These are phyloP conservation scores for Gymnorhina tibicen DNA, from an alignment of 2,113 vertebrate species.

Conservation along the genomic window DNA sequence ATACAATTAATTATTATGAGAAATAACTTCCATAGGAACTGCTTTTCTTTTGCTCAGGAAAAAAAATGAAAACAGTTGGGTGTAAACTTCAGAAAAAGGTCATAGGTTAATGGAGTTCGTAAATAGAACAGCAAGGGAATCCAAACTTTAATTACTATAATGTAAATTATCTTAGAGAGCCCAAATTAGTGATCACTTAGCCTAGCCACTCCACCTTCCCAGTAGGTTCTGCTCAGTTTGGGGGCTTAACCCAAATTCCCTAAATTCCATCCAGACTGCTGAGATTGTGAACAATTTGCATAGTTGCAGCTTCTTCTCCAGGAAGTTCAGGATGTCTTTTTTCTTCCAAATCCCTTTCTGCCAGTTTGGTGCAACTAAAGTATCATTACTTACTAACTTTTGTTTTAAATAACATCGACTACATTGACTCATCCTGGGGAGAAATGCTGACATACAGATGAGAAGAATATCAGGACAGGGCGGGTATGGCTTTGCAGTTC, in stretches of 20 bases:
- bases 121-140: conserved; percentile 52
- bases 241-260: conserved; percentile 38
- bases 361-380: not conserved
- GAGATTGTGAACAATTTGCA: not conserved
- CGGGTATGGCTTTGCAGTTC: not conserved
- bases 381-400: not conserved
- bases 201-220: conserved; percentile 13
- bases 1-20: conserved; percentile 27
- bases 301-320: not conserved
- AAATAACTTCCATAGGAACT: conserved; percentile 23
- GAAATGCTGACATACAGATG: not conserved
- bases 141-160: conserved; percentile 50
- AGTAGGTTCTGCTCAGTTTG: conserved; percentile 25
- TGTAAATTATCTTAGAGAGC: conserved; percentile 52
- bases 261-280: conserved; percentile 3
- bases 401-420: not conserved
- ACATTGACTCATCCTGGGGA: not conserved
- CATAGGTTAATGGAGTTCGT: conserved; percentile 49
- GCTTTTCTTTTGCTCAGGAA: conserved; percentile 9
- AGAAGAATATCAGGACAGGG: not conserved
- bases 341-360: not conserved
- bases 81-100: conserved; percentile 46
- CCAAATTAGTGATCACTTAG: conserved; percentile 54
- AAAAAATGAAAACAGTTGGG: conserved; percentile 12
- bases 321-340: not conserved